Evolutionary conservation across 2,797 vertebrate species (phyloP).

Genomic region (Threskiornis aethiopicus): DNA sequence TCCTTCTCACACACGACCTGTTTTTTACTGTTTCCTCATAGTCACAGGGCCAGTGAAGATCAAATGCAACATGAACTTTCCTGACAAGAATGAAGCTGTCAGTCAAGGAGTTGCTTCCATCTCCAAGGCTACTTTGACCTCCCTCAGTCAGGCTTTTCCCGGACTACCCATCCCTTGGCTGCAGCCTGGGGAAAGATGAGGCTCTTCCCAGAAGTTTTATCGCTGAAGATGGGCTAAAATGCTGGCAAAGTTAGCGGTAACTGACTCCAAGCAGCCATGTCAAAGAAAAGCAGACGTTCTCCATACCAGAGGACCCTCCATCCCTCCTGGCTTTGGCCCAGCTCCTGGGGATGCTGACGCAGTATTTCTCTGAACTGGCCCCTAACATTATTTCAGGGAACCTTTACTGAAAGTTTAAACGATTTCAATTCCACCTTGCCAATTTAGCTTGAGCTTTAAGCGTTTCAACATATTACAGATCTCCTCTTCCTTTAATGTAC

Average conservation of each 20-base stretch:
- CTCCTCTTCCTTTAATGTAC: background rate
- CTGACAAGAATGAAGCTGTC: background rate
- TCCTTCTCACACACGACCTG: rapidly evolving
- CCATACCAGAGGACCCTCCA: background rate
- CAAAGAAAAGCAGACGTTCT: background rate
- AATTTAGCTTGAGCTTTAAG: background rate
- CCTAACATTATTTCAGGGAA: background rate
- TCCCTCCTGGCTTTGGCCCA: background rate
- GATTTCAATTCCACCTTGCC: background rate
- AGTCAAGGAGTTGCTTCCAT: background rate
- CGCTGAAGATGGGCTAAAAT: background rate
- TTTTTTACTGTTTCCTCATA: background rate
- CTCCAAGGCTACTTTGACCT: background rate
- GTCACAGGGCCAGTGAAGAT: background rate
- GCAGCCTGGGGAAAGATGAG: background rate
- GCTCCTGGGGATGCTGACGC: background rate
- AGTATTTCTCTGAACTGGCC: background rate
- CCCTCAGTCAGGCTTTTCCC: background rate
- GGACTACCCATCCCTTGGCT: rapidly evolving
- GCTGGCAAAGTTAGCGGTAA: background rate
- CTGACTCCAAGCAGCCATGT: background rate
- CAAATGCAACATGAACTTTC: rapidly evolving
- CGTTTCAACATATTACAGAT: background rate
- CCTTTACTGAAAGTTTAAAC: background rate
- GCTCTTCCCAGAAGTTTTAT: background rate